Evolutionary conservation across 2,113 vertebrate species (phyloP).

Genomic region (Bujurquina vittata): DNA sequence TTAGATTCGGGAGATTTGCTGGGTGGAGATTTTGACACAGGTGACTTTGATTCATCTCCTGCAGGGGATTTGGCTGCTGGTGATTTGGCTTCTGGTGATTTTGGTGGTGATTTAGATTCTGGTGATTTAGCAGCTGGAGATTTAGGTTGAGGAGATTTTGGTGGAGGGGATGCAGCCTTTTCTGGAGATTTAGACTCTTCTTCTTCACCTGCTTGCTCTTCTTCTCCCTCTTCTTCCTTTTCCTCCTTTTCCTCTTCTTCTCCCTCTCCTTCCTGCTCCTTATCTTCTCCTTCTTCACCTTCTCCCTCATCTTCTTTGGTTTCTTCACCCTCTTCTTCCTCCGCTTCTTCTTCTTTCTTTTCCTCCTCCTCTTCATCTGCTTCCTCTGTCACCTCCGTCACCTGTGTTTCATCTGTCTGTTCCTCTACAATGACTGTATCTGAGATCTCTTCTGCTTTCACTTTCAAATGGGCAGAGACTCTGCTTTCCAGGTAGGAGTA

Average conservation of each 20-base stretch:
- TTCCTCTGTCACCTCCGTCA: constrained; percentile 91
- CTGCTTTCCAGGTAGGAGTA: constrained; percentile 86
- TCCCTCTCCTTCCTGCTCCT: constrained; percentile 34
- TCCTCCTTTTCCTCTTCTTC: constrained; percentile 35
- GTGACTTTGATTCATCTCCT: constrained; percentile 60
- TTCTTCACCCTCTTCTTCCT: constrained; percentile 27
- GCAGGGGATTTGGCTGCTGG: constrained; percentile 50
- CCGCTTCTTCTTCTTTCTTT: constrained; percentile 48
- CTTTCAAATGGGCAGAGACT: constrained; percentile 80
- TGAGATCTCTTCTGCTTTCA: constrained; percentile 89
- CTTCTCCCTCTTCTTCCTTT: constrained; percentile 13
- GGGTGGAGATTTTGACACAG: constrained; percentile 67
- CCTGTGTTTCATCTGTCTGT: constrained; percentile 91
- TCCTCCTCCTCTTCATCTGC: constrained; percentile 81
- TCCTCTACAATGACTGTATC: constrained; percentile 92
- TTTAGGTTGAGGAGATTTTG: constrained; percentile 65
- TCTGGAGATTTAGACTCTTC: constrained; percentile 49
- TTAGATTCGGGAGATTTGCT: constrained; percentile 64
- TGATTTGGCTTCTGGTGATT: constrained; percentile 65
- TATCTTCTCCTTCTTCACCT: constrained; percentile 13
- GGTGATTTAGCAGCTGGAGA: constrained; percentile 61
- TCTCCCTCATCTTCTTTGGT: constrained; percentile 11
- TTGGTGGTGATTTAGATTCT: constrained; percentile 63
- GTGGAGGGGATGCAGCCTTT: constrained; percentile 47
- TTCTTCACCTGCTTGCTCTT: constrained; percentile 41